phyloP scores from a whole-genome alignment of 2,888 invertebrate genomes.

The Agrypnus murinus region DNA sequence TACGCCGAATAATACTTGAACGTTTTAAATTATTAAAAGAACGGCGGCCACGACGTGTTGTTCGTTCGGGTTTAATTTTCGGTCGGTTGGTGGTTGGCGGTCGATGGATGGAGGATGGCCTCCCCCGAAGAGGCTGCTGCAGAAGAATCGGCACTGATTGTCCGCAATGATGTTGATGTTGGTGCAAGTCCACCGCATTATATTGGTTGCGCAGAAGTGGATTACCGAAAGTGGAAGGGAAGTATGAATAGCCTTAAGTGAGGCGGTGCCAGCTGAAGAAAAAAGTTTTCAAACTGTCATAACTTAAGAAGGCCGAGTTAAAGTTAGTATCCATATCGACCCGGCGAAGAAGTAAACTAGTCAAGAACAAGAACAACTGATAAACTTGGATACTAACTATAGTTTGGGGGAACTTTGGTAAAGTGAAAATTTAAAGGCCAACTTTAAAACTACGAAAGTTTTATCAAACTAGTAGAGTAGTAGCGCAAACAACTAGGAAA shows the following conservation, averaged over 20 bases:
- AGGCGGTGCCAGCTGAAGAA: conserved; percentile 64
- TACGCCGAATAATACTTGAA: conserved; percentile 49
- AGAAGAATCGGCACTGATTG: conserved; percentile 58
- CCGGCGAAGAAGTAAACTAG: conserved; percentile 52
- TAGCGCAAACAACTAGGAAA: conserved; percentile 53
- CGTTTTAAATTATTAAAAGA: conserved; percentile 41
- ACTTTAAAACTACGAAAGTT: conserved; percentile 56
- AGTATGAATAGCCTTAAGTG: conserved; percentile 62
- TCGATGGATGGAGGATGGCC: not conserved
- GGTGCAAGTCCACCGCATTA: conserved; percentile 52
- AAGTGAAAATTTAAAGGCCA: conserved; percentile 55
- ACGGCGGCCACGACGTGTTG: not conserved
- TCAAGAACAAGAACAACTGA: conserved; percentile 57
- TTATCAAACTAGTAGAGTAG: conserved; percentile 51
- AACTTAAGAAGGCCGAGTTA: conserved; percentile 63
- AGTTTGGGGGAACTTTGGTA: conserved; percentile 46
- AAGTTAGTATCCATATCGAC: conserved; percentile 57
- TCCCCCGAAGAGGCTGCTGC: conserved; percentile 39
- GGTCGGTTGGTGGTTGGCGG: not conserved
- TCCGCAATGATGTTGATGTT: conserved; percentile 48
- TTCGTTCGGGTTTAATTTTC: not conserved
- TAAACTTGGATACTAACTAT: conserved; percentile 55
- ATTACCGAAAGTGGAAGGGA: conserved; percentile 63
- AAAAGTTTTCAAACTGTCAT: conserved; percentile 70
- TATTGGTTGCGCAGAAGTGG: conserved; percentile 64